These are phyloP conservation scores for Rana temporaria DNA, from an alignment of 2,113 vertebrate species.

Conservation along the genomic window DNA sequence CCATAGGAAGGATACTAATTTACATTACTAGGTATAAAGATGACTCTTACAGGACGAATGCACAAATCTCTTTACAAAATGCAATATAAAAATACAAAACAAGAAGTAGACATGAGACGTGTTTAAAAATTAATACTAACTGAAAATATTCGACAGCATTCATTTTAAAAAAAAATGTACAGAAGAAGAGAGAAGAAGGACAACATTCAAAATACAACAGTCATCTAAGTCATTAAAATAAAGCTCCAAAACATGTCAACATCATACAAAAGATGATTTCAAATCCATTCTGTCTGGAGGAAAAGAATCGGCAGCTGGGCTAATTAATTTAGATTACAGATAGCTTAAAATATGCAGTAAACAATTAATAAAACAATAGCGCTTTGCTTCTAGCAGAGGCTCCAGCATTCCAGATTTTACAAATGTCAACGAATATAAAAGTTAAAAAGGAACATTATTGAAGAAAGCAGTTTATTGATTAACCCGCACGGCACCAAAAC, in stretches of 20 bases:
- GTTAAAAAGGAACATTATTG: constrained; percentile 5
- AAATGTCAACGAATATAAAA: constrained; percentile 37
- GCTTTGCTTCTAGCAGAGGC: constrained; percentile 16
- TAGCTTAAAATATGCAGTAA: constrained; percentile 37
- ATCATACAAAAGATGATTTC: constrained; percentile 1
- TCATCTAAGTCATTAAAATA: constrained; percentile 5
- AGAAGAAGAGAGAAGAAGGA: too few species aligned
- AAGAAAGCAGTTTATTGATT: constrained; percentile 26
- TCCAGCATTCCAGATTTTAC: constrained; percentile 7
- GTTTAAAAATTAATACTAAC: too few species aligned
- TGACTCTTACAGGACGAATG: too few species aligned
- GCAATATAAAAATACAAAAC: too few species aligned
- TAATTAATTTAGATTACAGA: constrained; percentile 25
- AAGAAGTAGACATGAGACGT: too few species aligned
- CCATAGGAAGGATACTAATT: too few species aligned
- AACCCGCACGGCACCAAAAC: not conserved
- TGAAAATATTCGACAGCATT: too few species aligned
- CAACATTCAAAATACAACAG: not conserved
- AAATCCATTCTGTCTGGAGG: constrained; percentile 17
- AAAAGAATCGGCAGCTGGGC: constrained; percentile 8
- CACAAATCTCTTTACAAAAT: too few species aligned
- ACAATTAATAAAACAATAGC: constrained; percentile 47
- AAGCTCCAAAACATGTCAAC: constrained; percentile 7
- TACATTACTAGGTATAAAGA: too few species aligned
- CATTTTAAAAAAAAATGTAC: too few species aligned